Evolutionary conservation across 1,140 invertebrate genomes (phyloP).

Genomic region (Leptinotarsa defecta): DNA sequence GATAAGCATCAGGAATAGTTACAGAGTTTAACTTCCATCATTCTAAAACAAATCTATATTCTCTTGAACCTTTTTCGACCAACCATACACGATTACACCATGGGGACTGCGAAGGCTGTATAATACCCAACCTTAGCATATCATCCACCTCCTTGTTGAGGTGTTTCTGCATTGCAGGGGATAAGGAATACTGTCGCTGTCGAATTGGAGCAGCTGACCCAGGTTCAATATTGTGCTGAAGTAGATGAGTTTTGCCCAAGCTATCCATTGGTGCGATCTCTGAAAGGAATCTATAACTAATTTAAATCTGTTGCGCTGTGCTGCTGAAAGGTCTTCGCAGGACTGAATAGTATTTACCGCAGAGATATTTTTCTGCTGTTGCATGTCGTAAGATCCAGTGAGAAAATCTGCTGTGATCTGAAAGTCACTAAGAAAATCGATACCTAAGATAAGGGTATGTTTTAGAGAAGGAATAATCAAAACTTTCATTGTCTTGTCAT

Average conservation of each 20-base stretch:
- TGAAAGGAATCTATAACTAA: too few species aligned
- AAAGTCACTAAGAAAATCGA: background rate
- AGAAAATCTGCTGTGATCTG: too few species aligned
- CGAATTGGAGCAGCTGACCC: background rate
- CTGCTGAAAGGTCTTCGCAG: too few species aligned
- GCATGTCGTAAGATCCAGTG: too few species aligned
- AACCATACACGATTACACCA: background rate
- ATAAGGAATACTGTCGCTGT: slow-evolving; percentile 8
- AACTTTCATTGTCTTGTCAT: background rate
- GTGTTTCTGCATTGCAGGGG: background rate
- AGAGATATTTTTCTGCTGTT: too few species aligned
- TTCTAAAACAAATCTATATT: slow-evolving; percentile 43
- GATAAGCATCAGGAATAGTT: slow-evolving; percentile 41
- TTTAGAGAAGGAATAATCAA: background rate
- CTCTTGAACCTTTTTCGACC: slow-evolving; percentile 27
- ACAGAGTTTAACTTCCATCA: slow-evolving; percentile 44
- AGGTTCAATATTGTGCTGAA: too few species aligned
- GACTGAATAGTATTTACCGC: too few species aligned
- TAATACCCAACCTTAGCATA: background rate
- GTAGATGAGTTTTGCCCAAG: too few species aligned
- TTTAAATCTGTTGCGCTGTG: background rate
- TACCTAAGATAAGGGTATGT: background rate
- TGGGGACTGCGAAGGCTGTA: background rate
- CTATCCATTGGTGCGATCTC: too few species aligned
- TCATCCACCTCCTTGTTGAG: background rate